Evolutionary conservation across 2,888 invertebrate species (phyloP), one percentile per base, ranked within the genome.

Genomic region (Drosophila kambysellisi): DNA sequence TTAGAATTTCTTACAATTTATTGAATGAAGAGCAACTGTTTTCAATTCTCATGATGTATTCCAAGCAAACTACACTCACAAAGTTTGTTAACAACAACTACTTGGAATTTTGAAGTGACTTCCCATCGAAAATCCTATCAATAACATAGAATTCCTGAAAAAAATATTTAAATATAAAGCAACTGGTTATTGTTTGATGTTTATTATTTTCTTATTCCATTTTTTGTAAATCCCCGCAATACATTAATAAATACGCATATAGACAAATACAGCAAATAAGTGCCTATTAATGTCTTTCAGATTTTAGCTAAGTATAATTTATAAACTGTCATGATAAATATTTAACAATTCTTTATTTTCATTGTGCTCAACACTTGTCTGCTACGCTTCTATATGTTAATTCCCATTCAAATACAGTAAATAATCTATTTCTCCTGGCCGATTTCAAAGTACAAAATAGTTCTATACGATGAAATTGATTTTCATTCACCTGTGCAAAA

Each of bases 401-500:
- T 15, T 46, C 15, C 46, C 25, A 46, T 15, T 52, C 12, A 12
- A 52, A 52, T 52, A 7, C 20, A 33, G 2, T 29, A 4, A 46
- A 12, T 20, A 25, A 46, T 46, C 46, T 48, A 9, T 41, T 7
- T 12, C 15, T 15, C 17, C 41, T 15, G 7, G 3, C 46, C 25
- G 3, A 25, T 12, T 29, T 25, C 11, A 51, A 30, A 30, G 7
- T 11, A 30, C 3, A 15, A 25, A 20, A 5, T 5, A 50, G 17
- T 17, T 30, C 17, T 30, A 30, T 30, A 50, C 17, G 25, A 50
- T 30, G 1, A 33, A 20, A 32, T n/a, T 7, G 33, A 2, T 20
- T 20, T n/a, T 32, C 52, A 57, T 57, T 57, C 57, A 57, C 32
- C 43, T 57, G 57, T 15, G 15, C 43, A 29, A 11, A 11, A 4